phyloP scores from a whole-genome alignment of 2,797 vertebrate species.

The Coregonus sp. region DNA sequence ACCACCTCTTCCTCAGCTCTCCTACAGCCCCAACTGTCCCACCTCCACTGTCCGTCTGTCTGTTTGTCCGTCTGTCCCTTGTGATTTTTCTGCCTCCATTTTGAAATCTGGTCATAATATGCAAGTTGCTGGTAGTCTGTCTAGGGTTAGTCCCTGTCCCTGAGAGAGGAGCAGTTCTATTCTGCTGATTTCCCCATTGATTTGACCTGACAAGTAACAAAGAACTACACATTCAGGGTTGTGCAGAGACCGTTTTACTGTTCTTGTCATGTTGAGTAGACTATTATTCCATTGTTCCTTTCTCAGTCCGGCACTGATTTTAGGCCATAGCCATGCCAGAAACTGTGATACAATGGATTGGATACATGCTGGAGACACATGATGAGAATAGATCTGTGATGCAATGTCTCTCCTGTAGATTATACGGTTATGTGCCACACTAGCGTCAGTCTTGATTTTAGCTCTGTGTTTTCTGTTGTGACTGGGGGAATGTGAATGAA shows the following conservation, averaged over 20 bases:
- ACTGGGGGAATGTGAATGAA: not conserved
- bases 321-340: not conserved
- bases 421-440: not conserved
- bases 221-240: not conserved
- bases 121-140: constrained; percentile 30
- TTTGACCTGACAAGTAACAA: not conserved
- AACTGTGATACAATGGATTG: constrained; percentile 27
- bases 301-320: constrained; percentile 8
- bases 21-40: not conserved
- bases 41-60: not conserved
- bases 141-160: not conserved
- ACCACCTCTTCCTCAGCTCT: constrained; percentile 23
- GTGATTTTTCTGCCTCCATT: constrained; percentile 18
- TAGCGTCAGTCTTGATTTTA: not conserved
- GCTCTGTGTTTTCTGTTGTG: not conserved
- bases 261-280: not conserved
- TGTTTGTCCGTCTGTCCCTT: constrained; percentile 12
- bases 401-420: not conserved
- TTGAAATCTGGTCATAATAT: constrained; percentile 47
- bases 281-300: not conserved
- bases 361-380: constrained; percentile 12
- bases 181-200: not conserved
- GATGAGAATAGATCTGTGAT: not conserved
- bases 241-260: not conserved
- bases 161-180: not conserved